phyloP scores from a whole-genome alignment of 2,888 invertebrate genomes.

The Lepidocyrtoides sp. region DNA sequence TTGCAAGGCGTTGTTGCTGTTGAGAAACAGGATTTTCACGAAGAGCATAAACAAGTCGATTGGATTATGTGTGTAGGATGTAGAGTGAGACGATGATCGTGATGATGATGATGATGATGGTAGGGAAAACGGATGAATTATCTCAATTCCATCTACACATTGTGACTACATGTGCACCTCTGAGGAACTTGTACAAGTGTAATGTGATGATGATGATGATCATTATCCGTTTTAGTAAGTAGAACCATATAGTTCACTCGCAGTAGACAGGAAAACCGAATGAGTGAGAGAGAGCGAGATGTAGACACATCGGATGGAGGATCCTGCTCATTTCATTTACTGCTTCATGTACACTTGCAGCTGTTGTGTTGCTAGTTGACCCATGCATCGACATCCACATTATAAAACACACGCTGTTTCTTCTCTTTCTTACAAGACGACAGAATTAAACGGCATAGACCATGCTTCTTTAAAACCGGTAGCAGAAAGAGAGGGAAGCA shows the following conservation, averaged over 20 bases:
- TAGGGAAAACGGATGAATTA: constrained; percentile 67
- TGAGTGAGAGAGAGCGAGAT: neutral
- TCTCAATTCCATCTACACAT: constrained; percentile 33
- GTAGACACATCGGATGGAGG: constrained; percentile 14
- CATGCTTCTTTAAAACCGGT: constrained; percentile 38
- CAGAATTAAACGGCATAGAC: neutral
- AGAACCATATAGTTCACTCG: neutral
- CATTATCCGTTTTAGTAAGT: constrained; percentile 30
- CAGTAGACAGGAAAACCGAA: neutral
- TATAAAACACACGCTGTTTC: neutral
- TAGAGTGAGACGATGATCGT: constrained; percentile 4
- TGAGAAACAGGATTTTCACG: constrained; percentile 4
- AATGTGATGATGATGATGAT: constrained; percentile 26
- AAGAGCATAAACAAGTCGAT: constrained; percentile 44
- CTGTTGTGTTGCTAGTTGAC: constrained; percentile 71
- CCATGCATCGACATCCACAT: constrained; percentile 42
- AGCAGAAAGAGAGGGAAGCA: neutral
- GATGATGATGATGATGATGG: constrained; percentile 34
- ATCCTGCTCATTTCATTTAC: constrained; percentile 33
- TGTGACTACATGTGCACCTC: neutral
- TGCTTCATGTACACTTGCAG: constrained; percentile 65
- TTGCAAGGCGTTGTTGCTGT: neutral
- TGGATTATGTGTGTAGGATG: constrained; percentile 43
- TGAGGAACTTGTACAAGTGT: neutral
- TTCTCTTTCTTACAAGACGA: neutral